Base-by-base conservation (phyloP, 1,140 invertebrate genomes). In the Drosophila arawakana region DNA sequence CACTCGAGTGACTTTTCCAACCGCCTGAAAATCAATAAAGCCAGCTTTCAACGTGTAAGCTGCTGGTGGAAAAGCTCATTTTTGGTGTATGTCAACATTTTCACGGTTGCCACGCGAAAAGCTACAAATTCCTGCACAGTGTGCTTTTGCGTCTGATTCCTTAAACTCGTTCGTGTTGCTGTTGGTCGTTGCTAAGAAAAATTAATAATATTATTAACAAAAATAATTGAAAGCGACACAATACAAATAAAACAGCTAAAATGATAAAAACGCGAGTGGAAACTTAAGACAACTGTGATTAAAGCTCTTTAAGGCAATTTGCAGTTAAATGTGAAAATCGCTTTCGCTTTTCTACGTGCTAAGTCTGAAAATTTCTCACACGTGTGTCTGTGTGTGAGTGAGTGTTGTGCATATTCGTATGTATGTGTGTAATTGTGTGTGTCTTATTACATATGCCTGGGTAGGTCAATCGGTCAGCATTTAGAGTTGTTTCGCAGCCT, bases 131-230 rank as follows among this genome's bases (percentile, higher is more conserved):
- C 80, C 78, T 81, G 84, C 74, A 89, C 84, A 88, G 84, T 88
- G 85, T 89, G 84, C 84, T 88, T 88, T 88, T 76, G 80, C 78
- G 65, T 58, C 74, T 84, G 85, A 89, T 90, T 89, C 84, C 84
- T 81, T 80, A 81, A 89, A 88, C 84, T 78, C 85, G 83, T 88
- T 78, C 80, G 65, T 73, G 67, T 89, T 89, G 83, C 79, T 86
- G 66, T 59, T 76, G 79, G 82, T 80, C 80, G 84, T 79, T 76
- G 58, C 43, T 52, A 70, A 69, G 73, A 66, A 60, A 71, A 67
- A 72, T 73, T 67, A 72, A 70, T 68, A 73, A 54, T 30, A 30
- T 30, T 75, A 70, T 44, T 81, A 58, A 82, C 46, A 55, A 5
- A 15, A 55, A 67, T 69, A 50, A 65, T 73, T 39, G 10, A 7